These are phyloP conservation scores for Pachymerium ferrugineum DNA, from an alignment of 2,888 invertebrate species.

Conservation along the genomic window DNA sequence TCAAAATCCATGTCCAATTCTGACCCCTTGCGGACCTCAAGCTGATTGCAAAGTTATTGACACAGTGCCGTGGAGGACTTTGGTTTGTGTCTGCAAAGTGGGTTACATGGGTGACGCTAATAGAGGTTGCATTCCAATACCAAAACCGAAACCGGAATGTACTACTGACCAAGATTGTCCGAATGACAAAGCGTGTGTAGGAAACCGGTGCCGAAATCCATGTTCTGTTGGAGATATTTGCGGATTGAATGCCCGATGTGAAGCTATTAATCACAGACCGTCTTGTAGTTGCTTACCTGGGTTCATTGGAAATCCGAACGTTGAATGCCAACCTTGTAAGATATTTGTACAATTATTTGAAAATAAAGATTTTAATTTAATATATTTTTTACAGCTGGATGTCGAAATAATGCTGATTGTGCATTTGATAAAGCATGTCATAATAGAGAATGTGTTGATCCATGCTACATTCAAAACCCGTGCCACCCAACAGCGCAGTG, in stretches of 20 bases:
- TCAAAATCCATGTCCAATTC: slow-evolving; percentile 56
- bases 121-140: slow-evolving; percentile 35
- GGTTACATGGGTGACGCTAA: slow-evolving; percentile 37
- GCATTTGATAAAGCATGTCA: slow-evolving; percentile 41
- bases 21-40: slow-evolving; percentile 37
- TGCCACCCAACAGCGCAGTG: slow-evolving; percentile 73
- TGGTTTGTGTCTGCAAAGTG: slow-evolving; percentile 63
- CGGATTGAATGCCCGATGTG: slow-evolving; percentile 36
- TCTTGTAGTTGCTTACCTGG: slow-evolving; percentile 90
- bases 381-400: slow-evolving; percentile 45
- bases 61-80: slow-evolving; percentile 76
- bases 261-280: slow-evolving; percentile 62
- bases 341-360: not conserved
- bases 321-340: slow-evolving; percentile 41
- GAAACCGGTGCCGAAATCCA: slow-evolving; percentile 77
- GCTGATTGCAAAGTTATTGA: slow-evolving; percentile 68
- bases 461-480: slow-evolving; percentile 58
- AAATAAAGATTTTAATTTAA: not conserved
- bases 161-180: slow-evolving; percentile 76
- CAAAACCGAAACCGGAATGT: slow-evolving; percentile 65
- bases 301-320: slow-evolving; percentile 80
- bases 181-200: slow-evolving; percentile 66
- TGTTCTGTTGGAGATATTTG: slow-evolving; percentile 50
- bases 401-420: slow-evolving; percentile 40
- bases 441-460: slow-evolving; percentile 66